Evolutionary conservation across 2,113 vertebrate genomes (phyloP).

Genomic region (Channa argus): DNA sequence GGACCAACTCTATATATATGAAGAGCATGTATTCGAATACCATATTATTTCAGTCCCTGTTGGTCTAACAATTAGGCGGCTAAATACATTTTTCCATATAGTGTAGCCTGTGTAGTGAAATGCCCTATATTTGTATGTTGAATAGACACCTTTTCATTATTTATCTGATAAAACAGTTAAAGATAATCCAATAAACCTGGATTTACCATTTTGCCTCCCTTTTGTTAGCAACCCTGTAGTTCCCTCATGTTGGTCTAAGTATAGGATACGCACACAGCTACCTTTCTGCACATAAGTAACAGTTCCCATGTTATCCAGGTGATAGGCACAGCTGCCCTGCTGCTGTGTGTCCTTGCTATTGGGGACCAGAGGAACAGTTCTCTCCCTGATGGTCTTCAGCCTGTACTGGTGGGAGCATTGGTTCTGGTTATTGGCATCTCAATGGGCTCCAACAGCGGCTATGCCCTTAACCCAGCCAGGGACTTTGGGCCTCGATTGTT

Average conservation of each 20-base stretch:
- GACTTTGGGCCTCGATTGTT: constrained; percentile 89
- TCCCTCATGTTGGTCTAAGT: neutral
- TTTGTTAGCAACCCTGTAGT: neutral
- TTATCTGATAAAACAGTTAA: neutral
- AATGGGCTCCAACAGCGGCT: constrained; percentile 85
- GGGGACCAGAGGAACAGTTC: constrained; percentile 78
- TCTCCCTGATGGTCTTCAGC: constrained; percentile 80
- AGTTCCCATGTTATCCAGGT: constrained; percentile 64
- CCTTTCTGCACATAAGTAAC: neutral
- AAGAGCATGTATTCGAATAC: no score
- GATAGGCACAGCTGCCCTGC: constrained; percentile 80
- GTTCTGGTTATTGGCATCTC: constrained; percentile 81
- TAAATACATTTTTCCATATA: no score
- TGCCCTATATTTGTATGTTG: no score
- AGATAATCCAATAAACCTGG: neutral
- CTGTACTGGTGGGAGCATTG: constrained; percentile 74
- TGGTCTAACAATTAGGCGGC: no score
- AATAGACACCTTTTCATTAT: neutral
- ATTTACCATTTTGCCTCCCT: neutral
- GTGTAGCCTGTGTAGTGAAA: no score
- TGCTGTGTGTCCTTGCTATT: constrained; percentile 82
- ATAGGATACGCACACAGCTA: neutral
- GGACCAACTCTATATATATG: no score
- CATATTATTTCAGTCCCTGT: no score
- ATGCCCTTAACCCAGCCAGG: constrained; percentile 87